Conservation (phyloP, 2,888 invertebrate genomes). For the Limnephilus auricula region DNA sequence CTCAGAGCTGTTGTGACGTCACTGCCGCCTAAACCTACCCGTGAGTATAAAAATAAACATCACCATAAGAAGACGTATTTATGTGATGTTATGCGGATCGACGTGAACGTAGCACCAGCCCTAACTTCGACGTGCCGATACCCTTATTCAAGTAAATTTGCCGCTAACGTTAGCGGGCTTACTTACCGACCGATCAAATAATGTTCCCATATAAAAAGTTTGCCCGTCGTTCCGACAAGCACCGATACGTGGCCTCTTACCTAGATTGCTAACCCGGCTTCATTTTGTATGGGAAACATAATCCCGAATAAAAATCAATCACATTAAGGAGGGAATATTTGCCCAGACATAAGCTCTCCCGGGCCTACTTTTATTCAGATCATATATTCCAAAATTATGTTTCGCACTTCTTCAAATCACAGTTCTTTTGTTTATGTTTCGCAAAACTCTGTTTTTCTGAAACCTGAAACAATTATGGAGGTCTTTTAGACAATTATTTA, state of each 20-base stretch:
- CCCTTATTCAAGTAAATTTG: slow-evolving; percentile 52
- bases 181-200: slow-evolving; percentile 64
- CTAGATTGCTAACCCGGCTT: slow-evolving; percentile 65
- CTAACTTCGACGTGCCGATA: slow-evolving; percentile 40
- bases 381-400: slow-evolving; percentile 19
- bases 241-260: slow-evolving; percentile 65
- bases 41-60: not conserved
- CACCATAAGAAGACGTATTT: not conserved
- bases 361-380: slow-evolving; percentile 45
- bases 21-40: not conserved
- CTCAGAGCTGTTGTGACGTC: not conserved
- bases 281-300: slow-evolving; percentile 67
- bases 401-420: not conserved
- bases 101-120: not conserved
- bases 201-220: slow-evolving; percentile 65
- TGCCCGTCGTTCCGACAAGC: slow-evolving; percentile 58
- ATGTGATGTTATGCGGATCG: not conserved
- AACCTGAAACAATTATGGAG: not conserved
- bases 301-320: slow-evolving; percentile 66
- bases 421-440: not conserved
- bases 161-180: slow-evolving; percentile 59
- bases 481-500: not conserved
- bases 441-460: not conserved
- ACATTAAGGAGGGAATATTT: slow-evolving; percentile 64
- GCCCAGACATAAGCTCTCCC: slow-evolving; percentile 48